Percentiles rank a stretch among this genome's conserved stretches.
These are phyloP conservation scores for Pangasianodon gigas DNA, from an alignment of 2,113 vertebrate genomes.

Conservation along the genomic window DNA sequence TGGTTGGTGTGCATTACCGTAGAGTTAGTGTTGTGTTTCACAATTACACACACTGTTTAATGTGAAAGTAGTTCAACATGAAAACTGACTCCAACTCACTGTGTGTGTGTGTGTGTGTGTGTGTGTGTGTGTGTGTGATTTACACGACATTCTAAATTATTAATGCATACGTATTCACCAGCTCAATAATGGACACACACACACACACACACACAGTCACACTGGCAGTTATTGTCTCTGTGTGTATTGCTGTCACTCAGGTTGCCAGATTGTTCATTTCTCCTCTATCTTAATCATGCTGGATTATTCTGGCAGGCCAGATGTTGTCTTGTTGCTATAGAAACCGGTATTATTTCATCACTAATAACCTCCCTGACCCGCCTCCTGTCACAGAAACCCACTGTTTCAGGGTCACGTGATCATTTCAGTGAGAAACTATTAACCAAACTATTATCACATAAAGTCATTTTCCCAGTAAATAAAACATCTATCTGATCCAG, in stretches of 20 bases:
- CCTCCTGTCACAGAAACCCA: neutral
- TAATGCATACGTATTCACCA: neutral
- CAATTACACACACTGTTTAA: neutral
- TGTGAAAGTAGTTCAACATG: neutral
- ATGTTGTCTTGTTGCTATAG: neutral
- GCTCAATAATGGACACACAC: neutral
- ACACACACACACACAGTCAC: neutral
- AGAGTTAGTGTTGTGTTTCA: neutral
- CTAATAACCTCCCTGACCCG: neutral
- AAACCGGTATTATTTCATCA: neutral
- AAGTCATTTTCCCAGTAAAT: neutral
- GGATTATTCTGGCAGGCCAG: accelerated
- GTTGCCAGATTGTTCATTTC: neutral
- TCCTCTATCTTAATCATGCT: neutral
- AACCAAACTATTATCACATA: neutral
- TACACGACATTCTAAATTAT: neutral
- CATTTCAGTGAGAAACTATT: neutral
- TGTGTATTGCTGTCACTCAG: neutral
- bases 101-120: neutral
- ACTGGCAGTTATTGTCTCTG: neutral
- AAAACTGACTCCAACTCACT: neutral
- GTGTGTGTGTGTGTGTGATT: neutral
- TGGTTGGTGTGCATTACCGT: neutral
- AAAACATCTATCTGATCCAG: neutral
- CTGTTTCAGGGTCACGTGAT: neutral